Conservation (phyloP, 2,888 invertebrate genomes). For the Macaria liturata region DNA sequence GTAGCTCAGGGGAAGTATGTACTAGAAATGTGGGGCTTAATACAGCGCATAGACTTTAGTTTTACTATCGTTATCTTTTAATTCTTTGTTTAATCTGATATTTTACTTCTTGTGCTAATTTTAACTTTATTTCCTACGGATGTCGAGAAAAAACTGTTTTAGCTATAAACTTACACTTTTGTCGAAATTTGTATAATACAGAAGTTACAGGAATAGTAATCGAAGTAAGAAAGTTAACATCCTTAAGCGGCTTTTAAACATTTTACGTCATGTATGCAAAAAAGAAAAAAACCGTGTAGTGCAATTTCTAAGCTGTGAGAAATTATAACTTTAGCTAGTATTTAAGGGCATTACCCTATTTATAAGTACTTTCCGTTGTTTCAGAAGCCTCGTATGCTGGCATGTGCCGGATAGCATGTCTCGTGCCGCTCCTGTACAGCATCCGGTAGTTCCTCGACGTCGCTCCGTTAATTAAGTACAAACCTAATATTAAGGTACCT, state of each 20-base stretch:
- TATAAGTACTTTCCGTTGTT: constrained; percentile 47
- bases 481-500: constrained; percentile 35
- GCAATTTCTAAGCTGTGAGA: too few relatives aligned
- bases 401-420: constrained; percentile 55
- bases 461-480: constrained; percentile 45
- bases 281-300: too few relatives aligned
- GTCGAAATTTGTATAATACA: too few relatives aligned
- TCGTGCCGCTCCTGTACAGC: constrained; percentile 58
- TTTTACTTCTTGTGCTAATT: too few relatives aligned
- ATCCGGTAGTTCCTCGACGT: constrained; percentile 66
- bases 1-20: not conserved
- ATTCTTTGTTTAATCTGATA: not conserved
- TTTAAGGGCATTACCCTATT: not conserved
- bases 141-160: too few relatives aligned
- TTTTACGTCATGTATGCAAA: too few relatives aligned
- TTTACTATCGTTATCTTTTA: not conserved
- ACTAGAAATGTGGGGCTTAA: not conserved
- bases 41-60: not conserved
- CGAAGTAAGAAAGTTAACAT: too few relatives aligned
- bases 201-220: too few relatives aligned
- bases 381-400: constrained; percentile 56
- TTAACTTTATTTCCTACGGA: too few relatives aligned
- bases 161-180: too few relatives aligned
- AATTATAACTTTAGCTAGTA: too few relatives aligned
- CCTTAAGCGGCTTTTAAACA: too few relatives aligned